These are phyloP conservation scores for Indri indri DNA, from an alignment of 2,113 vertebrate genomes.

Conservation along the genomic window DNA sequence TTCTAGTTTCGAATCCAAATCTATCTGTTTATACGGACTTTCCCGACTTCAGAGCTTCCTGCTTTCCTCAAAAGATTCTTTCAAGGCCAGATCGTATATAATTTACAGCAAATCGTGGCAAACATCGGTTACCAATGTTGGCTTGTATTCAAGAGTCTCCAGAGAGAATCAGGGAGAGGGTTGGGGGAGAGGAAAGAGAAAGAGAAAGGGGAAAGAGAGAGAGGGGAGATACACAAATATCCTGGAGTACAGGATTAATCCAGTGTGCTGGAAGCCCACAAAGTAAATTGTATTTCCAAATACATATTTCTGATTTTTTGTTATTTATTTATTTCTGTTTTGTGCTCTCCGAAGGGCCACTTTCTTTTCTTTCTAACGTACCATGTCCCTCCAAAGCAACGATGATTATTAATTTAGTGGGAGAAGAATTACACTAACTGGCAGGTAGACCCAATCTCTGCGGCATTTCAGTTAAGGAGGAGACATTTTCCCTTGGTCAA, in stretches of 20 bases:
- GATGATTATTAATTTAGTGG: background rate
- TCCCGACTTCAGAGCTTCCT: background rate
- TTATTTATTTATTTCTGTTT: background rate
- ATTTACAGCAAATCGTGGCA: background rate
- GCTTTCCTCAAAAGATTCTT: background rate
- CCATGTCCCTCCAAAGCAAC: background rate
- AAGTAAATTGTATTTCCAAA: background rate
- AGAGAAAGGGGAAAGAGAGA: background rate
- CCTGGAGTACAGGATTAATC: background rate
- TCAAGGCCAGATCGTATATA: background rate
- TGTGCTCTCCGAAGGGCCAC: background rate
- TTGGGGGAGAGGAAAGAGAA: too few relatives aligned
- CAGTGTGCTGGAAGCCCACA: background rate
- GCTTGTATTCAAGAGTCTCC: background rate
- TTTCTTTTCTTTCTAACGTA: background rate
- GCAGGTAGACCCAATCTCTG: background rate
- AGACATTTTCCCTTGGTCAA: background rate
- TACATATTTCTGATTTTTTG: background rate
- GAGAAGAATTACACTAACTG: background rate
- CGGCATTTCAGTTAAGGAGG: rapidly evolving
- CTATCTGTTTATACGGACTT: background rate
- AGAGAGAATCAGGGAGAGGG: background rate
- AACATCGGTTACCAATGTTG: background rate
- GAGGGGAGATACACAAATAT: background rate
- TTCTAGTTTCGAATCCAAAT: background rate